phyloP scores from a whole-genome alignment of 2,888 invertebrate genomes.

The Acleris cristana region DNA sequence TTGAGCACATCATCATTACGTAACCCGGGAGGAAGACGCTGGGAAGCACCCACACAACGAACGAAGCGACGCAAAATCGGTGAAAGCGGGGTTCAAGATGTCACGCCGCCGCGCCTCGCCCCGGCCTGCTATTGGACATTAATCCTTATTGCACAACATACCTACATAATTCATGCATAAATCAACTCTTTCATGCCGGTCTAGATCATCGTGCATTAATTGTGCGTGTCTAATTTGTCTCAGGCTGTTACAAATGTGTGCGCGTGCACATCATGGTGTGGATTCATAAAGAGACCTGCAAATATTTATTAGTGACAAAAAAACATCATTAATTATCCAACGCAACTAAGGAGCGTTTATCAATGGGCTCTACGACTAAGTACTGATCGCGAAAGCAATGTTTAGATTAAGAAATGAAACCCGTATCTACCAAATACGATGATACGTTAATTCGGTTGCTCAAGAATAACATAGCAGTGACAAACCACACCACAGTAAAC shows the following conservation, averaged over 20 bases:
- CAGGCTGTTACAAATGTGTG: neutral
- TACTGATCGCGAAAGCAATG: no score
- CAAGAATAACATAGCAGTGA: no score
- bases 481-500: no score
- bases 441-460: no score
- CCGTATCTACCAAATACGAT: no score
- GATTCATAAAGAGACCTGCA: neutral
- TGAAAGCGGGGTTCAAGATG: conserved; percentile 79
- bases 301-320: no score
- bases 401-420: no score
- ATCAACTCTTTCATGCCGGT: conserved; percentile 34
- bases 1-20: conserved; percentile 40
- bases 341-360: no score
- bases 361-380: no score
- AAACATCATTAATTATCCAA: no score
- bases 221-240: conserved; percentile 27
- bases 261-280: neutral
- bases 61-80: conserved; percentile 53
- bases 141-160: conserved; percentile 38
- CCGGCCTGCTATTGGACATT: conserved; percentile 37
- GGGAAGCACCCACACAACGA: conserved; percentile 43
- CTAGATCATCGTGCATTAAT: conserved; percentile 30
- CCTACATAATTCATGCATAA: conserved; percentile 26
- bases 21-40: conserved; percentile 47
- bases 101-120: conserved; percentile 48